Base-by-base conservation (phyloP, 2,797 vertebrate species). In the Enteromius paludinosus region DNA sequence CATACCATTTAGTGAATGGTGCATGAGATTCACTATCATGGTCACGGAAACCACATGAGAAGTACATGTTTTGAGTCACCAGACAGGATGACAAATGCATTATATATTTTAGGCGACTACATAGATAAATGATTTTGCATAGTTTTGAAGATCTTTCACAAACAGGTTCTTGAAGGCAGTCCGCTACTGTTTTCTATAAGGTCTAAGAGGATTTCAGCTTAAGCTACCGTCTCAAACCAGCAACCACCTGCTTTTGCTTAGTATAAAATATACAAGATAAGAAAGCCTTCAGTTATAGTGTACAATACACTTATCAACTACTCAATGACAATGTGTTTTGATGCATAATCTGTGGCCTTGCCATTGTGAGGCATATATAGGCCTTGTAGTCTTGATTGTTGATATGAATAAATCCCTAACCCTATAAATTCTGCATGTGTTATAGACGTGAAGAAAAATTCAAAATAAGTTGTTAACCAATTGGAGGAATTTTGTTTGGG, bases 21-120 rank as follows among this genome's bases (percentile, higher is more conserved):
- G 86, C 92, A 94, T 92, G 92, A 92, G 43, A 69, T 33, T 82
- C 85, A 90, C 90, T 80, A 88, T n/a, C 66, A 62, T 25, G 23
- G 30, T 82, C 43, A 81, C 69, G 68, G 54, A 47, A 86, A 90
- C 81, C 83, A 79, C 83, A 85, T 84, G 69, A 89, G 64, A 41
- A 49, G 35, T 62, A 20, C 30, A 38, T 14, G 11, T 18, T 68
- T 65, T 23, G 30, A 47, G 45, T 52, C 35, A 62, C 5, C 54
- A 20, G 25, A 14, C 30, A 68, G 6, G 15, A 49, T 65, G 33
- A 52, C 43, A 23, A 49, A 72, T n/a, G 18, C 5, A 52, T 65
- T 7, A 17, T 23, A 17, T 14, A 17, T 64, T 47, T 28, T 7
- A 30, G 17, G 30, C 7, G 1, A 56, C 71, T 18, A 73, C 1